Evolutionary conservation across 1,140 invertebrate genomes (phyloP), one percentile per base, ranked within the genome.

Genomic region (Euborellia annulipes): DNA sequence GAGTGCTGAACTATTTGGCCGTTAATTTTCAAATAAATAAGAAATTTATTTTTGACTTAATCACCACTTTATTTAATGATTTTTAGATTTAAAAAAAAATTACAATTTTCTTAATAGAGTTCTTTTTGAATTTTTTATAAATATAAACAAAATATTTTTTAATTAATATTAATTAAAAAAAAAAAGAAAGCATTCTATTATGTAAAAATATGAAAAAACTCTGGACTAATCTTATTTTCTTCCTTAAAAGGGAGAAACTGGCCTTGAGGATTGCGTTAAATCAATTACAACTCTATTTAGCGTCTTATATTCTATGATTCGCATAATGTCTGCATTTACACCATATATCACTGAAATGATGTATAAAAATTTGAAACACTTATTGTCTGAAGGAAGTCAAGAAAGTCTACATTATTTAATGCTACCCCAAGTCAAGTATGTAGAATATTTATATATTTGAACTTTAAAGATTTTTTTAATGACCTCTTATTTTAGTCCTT

Each of bases 321-420:
- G 83, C 54, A 77, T 95, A 34, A 95, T 97, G 80, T 85, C 95
- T 4, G 91, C 96, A 0, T 97, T 98, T 64, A 95, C 91, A 3
- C 96, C 96, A 1, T 99, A 95, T 63, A 68, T 99, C 14, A 86
- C 91, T 14, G 96, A 99, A 65, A 76, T 82, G 20, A 94, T 99
- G 76, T 99, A 90, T 64, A 87, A 94, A 61, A 84, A 85, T 42
- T 61, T 98, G 46, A 66, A 70, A 52, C 54, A 77, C 54, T 64
- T 61, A 43, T 61, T 54, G 46, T 46, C 57, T 3, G 69, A 72
- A 21, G 52, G 57, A 32, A 57, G 59, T 22, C 61, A 68, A 34
- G 76, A 76, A 19, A 89, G 85, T 56, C 77, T 95, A 1, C 90
- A 95, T 58, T 95, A 84, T 58, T 73, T 90, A 49, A 82, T 90